phyloP scores from a whole-genome alignment of 2,888 invertebrate genomes.

The Autographa gamma region DNA sequence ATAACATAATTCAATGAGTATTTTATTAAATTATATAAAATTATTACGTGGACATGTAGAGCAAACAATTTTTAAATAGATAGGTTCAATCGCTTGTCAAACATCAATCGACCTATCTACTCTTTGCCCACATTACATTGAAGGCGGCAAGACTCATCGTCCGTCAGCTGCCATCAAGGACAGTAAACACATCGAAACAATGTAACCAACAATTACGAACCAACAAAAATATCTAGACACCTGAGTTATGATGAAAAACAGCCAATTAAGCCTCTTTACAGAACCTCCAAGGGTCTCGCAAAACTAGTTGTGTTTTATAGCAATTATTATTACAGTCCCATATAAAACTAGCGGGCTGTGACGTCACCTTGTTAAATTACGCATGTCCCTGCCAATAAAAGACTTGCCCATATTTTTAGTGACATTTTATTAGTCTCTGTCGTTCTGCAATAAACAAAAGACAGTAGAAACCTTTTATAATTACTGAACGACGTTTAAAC shows the following conservation, averaged over 20 bases:
- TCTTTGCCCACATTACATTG: slow-evolving; percentile 57
- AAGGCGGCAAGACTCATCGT: slow-evolving; percentile 51
- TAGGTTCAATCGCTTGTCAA: not conserved
- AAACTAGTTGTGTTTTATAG: slow-evolving; percentile 45
- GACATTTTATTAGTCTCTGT: slow-evolving; percentile 32
- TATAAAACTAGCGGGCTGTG: slow-evolving; percentile 58
- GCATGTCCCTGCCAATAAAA: slow-evolving; percentile 45
- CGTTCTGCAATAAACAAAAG: not conserved
- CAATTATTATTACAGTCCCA: slow-evolving; percentile 58
- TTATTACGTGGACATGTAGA: too few relatives aligned
- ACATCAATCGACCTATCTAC: slow-evolving; percentile 21
- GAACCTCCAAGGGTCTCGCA: slow-evolving; percentile 31
- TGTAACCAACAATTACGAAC: slow-evolving; percentile 54
- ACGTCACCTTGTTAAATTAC: slow-evolving; percentile 62
- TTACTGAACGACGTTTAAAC: not conserved
- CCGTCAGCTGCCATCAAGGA: slow-evolving; percentile 70
- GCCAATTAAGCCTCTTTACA: slow-evolving; percentile 13
- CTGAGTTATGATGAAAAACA: slow-evolving; percentile 26
- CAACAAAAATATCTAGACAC: slow-evolving; percentile 49
- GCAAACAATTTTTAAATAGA: not conserved
- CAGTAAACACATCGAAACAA: slow-evolving; percentile 63
- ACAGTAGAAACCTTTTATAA: slow-evolving; percentile 11
- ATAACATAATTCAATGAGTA: too few relatives aligned
- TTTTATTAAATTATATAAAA: too few relatives aligned
- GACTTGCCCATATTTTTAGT: slow-evolving; percentile 38